These are phyloP conservation scores for Salvelinus fontinalis DNA, from an alignment of 2,113 vertebrate species.

Conservation along the genomic window DNA sequence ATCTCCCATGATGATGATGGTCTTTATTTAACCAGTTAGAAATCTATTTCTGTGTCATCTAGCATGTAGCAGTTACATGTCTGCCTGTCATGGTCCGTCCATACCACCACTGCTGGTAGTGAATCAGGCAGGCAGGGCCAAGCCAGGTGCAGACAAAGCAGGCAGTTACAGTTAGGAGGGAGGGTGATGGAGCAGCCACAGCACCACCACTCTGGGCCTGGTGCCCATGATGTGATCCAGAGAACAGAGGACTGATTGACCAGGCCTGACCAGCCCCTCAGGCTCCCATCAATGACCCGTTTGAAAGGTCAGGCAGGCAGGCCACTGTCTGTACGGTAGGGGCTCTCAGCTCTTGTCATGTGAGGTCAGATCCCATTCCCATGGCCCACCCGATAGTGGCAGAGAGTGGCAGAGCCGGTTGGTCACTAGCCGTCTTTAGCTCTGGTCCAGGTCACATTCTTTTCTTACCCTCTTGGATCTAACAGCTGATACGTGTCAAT, in stretches of 20 bases:
- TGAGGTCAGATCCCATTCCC: conserved; percentile 16
- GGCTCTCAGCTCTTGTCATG: conserved; percentile 5
- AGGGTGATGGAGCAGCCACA: background rate
- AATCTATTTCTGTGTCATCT: no score
- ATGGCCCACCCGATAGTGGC: background rate
- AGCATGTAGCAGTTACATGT: background rate
- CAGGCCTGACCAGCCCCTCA: background rate
- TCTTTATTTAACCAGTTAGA: no score
- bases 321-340: background rate
- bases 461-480: background rate
- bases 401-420: background rate
- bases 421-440: background rate
- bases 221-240: conserved; percentile 27
- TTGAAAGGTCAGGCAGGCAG: conserved; percentile 35
- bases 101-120: background rate
- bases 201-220: conserved; percentile 46
- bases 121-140: conserved; percentile 32
- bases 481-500: background rate
- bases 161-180: conserved; percentile 45
- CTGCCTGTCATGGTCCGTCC: background rate
- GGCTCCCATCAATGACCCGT: conserved; percentile 48
- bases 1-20: no score
- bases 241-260: conserved; percentile 57
- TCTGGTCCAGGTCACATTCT: background rate
- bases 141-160: conserved; percentile 62